Percentiles rank a stretch among this genome's conserved stretches.
phyloP scores from a whole-genome alignment of 2,113 vertebrate species.

The Odontophorus gujanensis region DNA sequence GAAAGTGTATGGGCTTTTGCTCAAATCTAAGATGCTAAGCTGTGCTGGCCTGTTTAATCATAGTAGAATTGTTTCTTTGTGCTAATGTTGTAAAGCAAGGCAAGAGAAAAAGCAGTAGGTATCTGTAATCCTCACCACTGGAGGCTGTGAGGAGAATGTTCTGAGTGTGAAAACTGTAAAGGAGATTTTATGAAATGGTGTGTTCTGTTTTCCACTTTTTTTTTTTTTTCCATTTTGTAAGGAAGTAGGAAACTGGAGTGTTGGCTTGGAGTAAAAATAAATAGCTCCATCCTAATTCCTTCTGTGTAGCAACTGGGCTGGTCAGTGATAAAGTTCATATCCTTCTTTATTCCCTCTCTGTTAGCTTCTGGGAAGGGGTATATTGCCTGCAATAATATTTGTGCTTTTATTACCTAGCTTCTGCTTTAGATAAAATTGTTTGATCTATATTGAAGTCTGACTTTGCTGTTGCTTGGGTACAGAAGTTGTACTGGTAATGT shows the following conservation, averaged over 20 bases:
- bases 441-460: background rate
- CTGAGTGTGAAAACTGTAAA: background rate
- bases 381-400: background rate
- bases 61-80: no score
- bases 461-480: background rate
- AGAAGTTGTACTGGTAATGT: background rate
- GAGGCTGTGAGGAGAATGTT: background rate
- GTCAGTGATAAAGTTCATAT: background rate
- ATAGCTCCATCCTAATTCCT: background rate
- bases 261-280: background rate
- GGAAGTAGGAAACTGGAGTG: background rate
- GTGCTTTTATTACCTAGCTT: background rate
- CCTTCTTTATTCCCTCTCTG: background rate
- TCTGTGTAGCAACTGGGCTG: fast-evolving
- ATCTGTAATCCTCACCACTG: background rate
- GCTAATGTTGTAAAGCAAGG: background rate
- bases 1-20: background rate
- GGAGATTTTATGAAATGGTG: background rate
- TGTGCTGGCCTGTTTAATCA: background rate
- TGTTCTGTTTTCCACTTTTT: background rate
- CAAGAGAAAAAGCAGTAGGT: background rate
- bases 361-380: background rate
- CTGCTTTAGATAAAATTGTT: background rate
- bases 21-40: background rate
- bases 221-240: background rate